Conservation (phyloP, 2,888 invertebrate species). For the Melinaea marsaeus region DNA sequence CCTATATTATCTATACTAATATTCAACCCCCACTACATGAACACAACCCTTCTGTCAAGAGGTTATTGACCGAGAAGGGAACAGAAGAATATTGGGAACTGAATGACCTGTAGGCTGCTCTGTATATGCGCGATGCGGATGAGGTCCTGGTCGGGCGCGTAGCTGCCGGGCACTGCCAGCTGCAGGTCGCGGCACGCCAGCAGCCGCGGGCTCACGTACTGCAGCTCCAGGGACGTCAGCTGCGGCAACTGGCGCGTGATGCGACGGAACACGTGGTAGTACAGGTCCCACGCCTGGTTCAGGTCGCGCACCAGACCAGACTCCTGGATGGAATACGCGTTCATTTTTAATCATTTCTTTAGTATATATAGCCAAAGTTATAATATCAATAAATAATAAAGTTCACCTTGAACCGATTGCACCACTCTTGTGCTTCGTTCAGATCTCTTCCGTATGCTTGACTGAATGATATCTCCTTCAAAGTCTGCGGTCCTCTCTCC, state of each 20-base stretch:
- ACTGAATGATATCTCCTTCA: slow-evolving; percentile 97
- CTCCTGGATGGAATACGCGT: slow-evolving; percentile 59
- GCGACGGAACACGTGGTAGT: slow-evolving; percentile 98
- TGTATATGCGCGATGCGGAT: slow-evolving; percentile 94
- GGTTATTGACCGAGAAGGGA: too few species aligned
- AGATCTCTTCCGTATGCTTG: slow-evolving; percentile 97
- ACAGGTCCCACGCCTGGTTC: slow-evolving; percentile 99
- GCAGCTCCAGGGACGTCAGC: slow-evolving; percentile 91
- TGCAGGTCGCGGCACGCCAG: slow-evolving; percentile 94
- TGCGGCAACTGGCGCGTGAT: slow-evolving; percentile 97
- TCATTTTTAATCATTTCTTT: neutral
- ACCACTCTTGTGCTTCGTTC: slow-evolving; percentile 97
- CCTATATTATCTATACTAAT: too few species aligned
- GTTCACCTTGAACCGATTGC: slow-evolving; percentile 87
- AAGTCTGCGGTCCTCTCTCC: slow-evolving; percentile 94
- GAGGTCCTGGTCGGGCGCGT: slow-evolving; percentile 93
- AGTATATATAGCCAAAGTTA: neutral
- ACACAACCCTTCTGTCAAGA: too few species aligned
- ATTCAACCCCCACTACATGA: too few species aligned
- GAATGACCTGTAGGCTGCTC: slow-evolving; percentile 88
- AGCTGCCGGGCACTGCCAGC: slow-evolving; percentile 98
- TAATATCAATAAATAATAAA: neutral
- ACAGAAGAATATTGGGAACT: neutral
- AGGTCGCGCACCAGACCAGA: slow-evolving; percentile 93
- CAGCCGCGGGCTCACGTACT: slow-evolving; percentile 96